Evolutionary conservation across 1,140 invertebrate species (phyloP).

Genomic region (Musca domestica): DNA sequence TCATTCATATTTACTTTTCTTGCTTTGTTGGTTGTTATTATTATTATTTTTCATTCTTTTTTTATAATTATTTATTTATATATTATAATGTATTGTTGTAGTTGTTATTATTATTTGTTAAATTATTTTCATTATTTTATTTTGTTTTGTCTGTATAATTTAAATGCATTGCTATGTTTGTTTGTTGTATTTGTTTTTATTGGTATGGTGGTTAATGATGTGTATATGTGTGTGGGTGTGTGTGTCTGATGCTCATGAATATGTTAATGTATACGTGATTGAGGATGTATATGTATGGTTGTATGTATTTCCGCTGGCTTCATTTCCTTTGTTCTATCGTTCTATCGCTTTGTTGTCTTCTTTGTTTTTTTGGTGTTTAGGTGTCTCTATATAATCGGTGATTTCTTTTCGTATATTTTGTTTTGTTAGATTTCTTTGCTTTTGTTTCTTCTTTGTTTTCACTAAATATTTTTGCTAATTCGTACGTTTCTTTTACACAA

Average conservation of each 20-base stretch:
- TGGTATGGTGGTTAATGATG: slow-evolving; percentile 3
- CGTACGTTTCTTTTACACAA: too few species aligned
- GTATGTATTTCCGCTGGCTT: background rate
- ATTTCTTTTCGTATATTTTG: too few species aligned
- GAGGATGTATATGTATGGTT: background rate
- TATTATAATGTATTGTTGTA: slow-evolving; percentile 24
- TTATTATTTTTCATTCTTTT: slow-evolving; percentile 19
- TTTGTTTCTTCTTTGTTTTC: too few species aligned
- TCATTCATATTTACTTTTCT: slow-evolving; percentile 20
- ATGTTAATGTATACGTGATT: background rate
- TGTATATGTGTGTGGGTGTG: background rate
- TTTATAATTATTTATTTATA: slow-evolving; percentile 25
- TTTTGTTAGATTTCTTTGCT: too few species aligned
- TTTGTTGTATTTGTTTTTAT: slow-evolving; percentile 3
- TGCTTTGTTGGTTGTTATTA: slow-evolving; percentile 21
- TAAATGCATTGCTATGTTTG: slow-evolving; percentile 21
- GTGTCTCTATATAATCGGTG: too few species aligned
- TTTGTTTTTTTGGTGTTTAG: background rate
- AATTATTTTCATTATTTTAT: slow-evolving; percentile 24
- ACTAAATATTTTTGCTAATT: too few species aligned
- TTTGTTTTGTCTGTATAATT: slow-evolving; percentile 27
- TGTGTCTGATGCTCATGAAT: background rate
- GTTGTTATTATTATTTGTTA: slow-evolving; percentile 22
- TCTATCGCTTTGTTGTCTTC: too few species aligned
- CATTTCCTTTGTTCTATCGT: too few species aligned